Evolutionary conservation across 2,888 invertebrate genomes (phyloP), one percentile per base, ranked within the genome.

Genomic region (Epiblema foenella): DNA sequence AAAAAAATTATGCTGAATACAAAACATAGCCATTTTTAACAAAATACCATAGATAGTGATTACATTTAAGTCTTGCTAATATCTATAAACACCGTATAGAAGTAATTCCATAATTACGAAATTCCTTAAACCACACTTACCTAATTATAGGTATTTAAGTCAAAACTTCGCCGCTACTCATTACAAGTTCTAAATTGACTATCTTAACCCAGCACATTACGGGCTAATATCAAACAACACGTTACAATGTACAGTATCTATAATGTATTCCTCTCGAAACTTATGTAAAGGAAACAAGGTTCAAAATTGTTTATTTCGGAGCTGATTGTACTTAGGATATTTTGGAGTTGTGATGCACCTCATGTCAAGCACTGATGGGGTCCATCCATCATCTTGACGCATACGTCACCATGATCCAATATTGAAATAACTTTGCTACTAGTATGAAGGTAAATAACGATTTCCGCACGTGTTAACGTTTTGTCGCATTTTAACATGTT

Each of bases 371-470:
- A 9, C n/a, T 49, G 62, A 15, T 29, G 12, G 10, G 17, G 7
- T 24, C 7, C 49, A 62, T 62, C 62, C 62, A 62, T 62, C 62
- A 62, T 49, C n/a, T 15, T 49, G 49, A 17, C 62, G 46, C 17
- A 29, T 5, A 7, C 56, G 56, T 56, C 56, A 56, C 29, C 56
- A n/a, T 29, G 12, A 52, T 24, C 2, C 56, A 29, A 56, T 56
- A 56, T 56, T 56, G 56, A 56, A 56, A 56, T 56, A 15, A 29
- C 56, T 56, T 56, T 29, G 29, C 56, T 29, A 56, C n/a, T n/a
- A 1, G n/a, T 56, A 9, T 3, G 18, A 18, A 17, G 11, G 18
- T 51, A 51, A 51, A 51, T 18, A 29, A 15, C 29, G 24, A 15
- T 56, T 56, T 51, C 10, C 51, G 3, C 8, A 8, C n/a, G 51